These are phyloP conservation scores for Vanessa cardui DNA, from an alignment of 2,888 invertebrate genomes.

Conservation along the genomic window DNA sequence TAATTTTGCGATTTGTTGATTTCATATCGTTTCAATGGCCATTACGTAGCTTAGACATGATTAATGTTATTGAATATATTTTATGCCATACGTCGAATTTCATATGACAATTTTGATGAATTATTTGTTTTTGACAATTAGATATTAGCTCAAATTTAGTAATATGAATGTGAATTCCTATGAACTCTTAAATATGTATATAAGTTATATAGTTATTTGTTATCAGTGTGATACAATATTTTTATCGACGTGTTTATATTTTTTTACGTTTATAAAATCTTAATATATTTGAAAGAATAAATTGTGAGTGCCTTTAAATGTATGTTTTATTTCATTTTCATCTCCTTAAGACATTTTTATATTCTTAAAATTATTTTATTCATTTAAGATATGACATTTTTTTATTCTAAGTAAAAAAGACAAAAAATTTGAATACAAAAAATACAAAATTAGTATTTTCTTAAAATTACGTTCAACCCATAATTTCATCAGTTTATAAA, in stretches of 20 bases:
- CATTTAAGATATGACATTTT: too few species aligned
- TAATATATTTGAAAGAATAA: conserved; percentile 76
- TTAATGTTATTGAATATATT: neutral
- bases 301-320: conserved; percentile 68
- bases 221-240: conserved; percentile 72
- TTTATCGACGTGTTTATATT: conserved; percentile 57
- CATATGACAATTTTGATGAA: neutral
- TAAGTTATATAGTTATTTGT: conserved; percentile 54
- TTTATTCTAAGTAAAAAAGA: too few species aligned
- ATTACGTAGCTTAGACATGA: neutral
- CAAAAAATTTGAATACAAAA: too few species aligned
- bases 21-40: neutral
- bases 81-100: conserved; percentile 1
- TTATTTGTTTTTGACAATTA: neutral
- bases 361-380: too few species aligned
- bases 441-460: too few species aligned
- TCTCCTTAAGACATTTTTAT: neutral
- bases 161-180: conserved; percentile 36
- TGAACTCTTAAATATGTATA: conserved; percentile 39
- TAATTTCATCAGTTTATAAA: neutral
- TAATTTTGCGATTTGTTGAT: neutral
- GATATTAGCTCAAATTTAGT: conserved; percentile 4
- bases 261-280: conserved; percentile 71
- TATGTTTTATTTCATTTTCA: conserved; percentile 53
- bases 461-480: too few species aligned